phyloP scores from a whole-genome alignment of 2,888 invertebrate species.

The Platerodrilus igneus region DNA sequence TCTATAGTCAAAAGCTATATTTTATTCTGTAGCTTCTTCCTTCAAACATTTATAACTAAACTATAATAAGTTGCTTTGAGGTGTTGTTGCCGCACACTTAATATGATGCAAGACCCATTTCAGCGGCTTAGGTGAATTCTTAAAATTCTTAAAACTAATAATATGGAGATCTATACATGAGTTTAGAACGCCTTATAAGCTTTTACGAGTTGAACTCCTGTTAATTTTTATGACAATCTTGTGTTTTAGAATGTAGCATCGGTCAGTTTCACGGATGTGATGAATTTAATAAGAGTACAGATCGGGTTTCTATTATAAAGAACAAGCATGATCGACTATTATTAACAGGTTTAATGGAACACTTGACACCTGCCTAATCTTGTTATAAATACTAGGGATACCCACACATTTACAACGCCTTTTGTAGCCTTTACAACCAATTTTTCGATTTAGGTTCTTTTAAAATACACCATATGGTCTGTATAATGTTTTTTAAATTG shows the following conservation, averaged over 20 bases:
- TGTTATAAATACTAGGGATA: slow-evolving; percentile 31
- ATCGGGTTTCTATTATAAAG: slow-evolving; percentile 12
- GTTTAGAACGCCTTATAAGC: slow-evolving; percentile 1
- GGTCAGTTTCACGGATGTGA: no score
- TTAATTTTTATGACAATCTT: slow-evolving; percentile 3
- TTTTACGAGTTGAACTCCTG: slow-evolving; percentile 6
- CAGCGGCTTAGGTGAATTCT: slow-evolving; percentile 16
- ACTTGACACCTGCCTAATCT: slow-evolving; percentile 36
- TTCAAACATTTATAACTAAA: slow-evolving; percentile 22
- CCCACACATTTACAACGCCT: slow-evolving; percentile 21
- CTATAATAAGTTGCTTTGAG: slow-evolving; percentile 20
- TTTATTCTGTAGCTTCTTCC: slow-evolving; percentile 19
- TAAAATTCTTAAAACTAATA: slow-evolving; percentile 14
- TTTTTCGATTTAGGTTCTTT: slow-evolving; percentile 14
- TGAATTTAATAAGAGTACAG: no score
- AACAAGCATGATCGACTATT: slow-evolving; percentile 23
- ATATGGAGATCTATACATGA: slow-evolving; percentile 5
- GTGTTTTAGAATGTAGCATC: no score
- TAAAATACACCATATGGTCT: slow-evolving; percentile 6
- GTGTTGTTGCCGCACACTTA: slow-evolving; percentile 16
- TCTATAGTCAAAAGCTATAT: slow-evolving; percentile 18
- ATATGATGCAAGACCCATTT: slow-evolving; percentile 14
- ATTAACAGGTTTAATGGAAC: slow-evolving; percentile 33
- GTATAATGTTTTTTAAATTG: slow-evolving; percentile 22
- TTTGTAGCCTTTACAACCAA: slow-evolving; percentile 20